Base-by-base conservation (phyloP, 2,113 vertebrate species). In the Conger conger region DNA sequence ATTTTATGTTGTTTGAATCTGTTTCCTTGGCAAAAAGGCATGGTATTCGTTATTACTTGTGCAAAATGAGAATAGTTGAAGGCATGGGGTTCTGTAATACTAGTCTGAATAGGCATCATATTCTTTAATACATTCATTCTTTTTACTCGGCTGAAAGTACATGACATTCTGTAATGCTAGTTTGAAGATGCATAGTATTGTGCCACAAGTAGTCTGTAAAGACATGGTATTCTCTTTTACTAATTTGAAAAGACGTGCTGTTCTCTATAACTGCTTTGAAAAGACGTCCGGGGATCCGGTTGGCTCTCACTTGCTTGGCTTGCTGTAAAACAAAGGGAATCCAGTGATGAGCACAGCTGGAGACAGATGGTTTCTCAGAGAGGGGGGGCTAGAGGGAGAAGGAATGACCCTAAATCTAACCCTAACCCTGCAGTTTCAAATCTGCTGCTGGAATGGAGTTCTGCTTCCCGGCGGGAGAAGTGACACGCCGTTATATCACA, bases 401-500 rank as follows among this genome's bases (percentile, higher is more conserved):
- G 0, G 5, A 30, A 30, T 73, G 68, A n/a, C 68, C 57, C 57
- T 45, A 86, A 79, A 73, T 83, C 84, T 88, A 81, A 87, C 82
- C 91, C 87, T 93, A 86, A 93, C 90, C 68, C 68, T 33, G 60
- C 60, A 13, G 86, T 77, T 83, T 79, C 87, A 86, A 85, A 81
- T 82, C 83, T 84, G 79, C 42, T 40, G 0, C 45, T 89, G 89
- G 88, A 87, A 83, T 85, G 7, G 33, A 82, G 86, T 88, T 91
- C 77, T 87, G 84, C 84, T 86, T 89, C 89, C 87, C 87, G 76
- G 81, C 36, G 88, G 35, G 82, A 90, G 23, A 57, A 80, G 80
- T 78, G 89, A 90, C 78, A 85, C 81, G 86, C 83, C 83, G 38
- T 88, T 92, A 85, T 90, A 91, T 92, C 92, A 92, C 87, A 86